Evolutionary conservation across 2,888 invertebrate genomes (phyloP).

Genomic region (Microchrysa polita): DNA sequence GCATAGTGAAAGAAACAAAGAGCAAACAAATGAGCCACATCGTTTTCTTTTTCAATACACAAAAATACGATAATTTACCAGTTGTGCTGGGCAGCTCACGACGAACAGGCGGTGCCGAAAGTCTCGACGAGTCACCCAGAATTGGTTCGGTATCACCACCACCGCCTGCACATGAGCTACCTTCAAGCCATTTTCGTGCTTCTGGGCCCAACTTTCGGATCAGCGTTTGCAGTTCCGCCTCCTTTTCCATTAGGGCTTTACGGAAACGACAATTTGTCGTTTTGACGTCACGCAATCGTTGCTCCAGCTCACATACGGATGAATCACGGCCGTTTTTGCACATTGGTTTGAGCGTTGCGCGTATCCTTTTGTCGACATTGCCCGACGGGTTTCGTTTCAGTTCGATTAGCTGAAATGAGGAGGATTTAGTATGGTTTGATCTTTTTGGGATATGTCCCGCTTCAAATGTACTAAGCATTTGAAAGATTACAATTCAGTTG

Average conservation of each 20-base stretch:
- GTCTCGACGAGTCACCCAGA: constrained; percentile 57
- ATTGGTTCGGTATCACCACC: constrained; percentile 58
- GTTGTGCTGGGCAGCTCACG: constrained; percentile 64
- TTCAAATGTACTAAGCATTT: constrained; percentile 38
- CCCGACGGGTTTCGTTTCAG: constrained; percentile 86
- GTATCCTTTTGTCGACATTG: constrained; percentile 81
- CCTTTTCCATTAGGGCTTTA: constrained; percentile 84
- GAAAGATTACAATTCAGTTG: neutral
- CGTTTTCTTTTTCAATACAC: neutral
- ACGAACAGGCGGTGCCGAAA: constrained; percentile 62
- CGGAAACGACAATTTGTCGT: constrained; percentile 85
- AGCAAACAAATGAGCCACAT: neutral
- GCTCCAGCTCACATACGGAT: constrained; percentile 83
- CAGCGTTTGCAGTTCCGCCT: constrained; percentile 77
- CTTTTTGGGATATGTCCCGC: constrained; percentile 7
- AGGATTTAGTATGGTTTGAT: constrained; percentile 40
- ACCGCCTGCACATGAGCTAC: constrained; percentile 57
- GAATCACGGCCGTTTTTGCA: constrained; percentile 83
- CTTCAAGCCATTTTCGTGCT: constrained; percentile 64
- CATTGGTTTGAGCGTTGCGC: constrained; percentile 87
- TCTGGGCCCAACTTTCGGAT: constrained; percentile 64
- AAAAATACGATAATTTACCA: constrained; percentile 54
- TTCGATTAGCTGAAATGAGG: constrained; percentile 79
- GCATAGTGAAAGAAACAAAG: neutral
- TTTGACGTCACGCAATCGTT: constrained; percentile 83